Evolutionary conservation across 2,888 invertebrate species (phyloP), one percentile per base, ranked within the genome.

Genomic region (Diaphora mendica): DNA sequence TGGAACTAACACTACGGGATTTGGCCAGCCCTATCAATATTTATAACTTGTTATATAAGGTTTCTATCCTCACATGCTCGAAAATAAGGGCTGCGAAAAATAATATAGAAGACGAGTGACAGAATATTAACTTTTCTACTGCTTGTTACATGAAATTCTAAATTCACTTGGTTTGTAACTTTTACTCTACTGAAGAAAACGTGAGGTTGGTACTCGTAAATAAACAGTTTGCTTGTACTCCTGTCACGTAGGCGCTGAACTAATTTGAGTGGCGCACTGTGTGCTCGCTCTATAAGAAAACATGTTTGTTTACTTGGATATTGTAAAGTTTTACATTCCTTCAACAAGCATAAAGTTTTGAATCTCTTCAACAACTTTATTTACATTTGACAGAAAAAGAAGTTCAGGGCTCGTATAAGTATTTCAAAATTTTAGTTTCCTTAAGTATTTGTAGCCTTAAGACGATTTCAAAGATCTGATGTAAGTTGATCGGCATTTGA

Each of bases 181-280:
- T 77, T 75, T 64, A 74, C 76, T 59, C 20, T 64, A 23, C 44
- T 64, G 64, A 59, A 13, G 2, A 68, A 65, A 71, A 75, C 30
- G 64, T 64, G 71, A 70, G 51, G 64, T 71, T 76, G 71, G 59
- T 77, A 30, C 48, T 67, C 33, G 23, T 33, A 51, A 67, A 70
- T 64, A 77, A 69, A 55, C 30, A 33, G 44, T 66, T 69, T 68
- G 20, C 62, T 74, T 72, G 44, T 74, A 67, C 44, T 42, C 26
- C 23, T 17, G 42, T 68, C 66, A 72, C 70, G 66, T 73, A 69
- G 51, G 15, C 59, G 39, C 51, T 42, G 68, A 74, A 70, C 70
- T 72, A 71, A 73, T 76, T 71, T 66, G 62, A 73, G 73, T 70
- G 70, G 71, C n/a, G 30, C 39, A 55, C 64, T 65, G 35, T 44